These are phyloP conservation scores for Nomada fucata DNA, from an alignment of 2,888 invertebrate genomes.

Conservation along the genomic window DNA sequence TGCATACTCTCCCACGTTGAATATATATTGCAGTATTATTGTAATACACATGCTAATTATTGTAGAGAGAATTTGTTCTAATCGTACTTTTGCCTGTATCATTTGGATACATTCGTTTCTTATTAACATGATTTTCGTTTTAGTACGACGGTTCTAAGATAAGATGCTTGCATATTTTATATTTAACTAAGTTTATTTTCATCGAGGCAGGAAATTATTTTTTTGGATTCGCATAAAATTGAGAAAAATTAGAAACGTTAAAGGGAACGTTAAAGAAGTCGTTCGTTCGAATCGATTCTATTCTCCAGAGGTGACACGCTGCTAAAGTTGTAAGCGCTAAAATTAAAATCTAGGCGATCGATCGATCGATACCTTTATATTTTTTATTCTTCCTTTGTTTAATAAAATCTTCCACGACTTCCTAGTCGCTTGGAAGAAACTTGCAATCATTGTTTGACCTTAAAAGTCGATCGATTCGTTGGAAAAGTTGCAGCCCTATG, in stretches of 20 bases:
- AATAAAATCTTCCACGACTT: constrained; percentile 9
- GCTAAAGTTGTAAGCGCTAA: background rate
- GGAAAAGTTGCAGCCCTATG: background rate
- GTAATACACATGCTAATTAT: too few relatives aligned
- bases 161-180: background rate
- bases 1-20: background rate
- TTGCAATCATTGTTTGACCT: constrained; percentile 20
- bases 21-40: background rate
- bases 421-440: constrained; percentile 2
- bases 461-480: constrained; percentile 37
- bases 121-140: too few relatives aligned
- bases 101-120: too few relatives aligned
- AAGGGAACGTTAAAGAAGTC: background rate
- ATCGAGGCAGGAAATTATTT: background rate
- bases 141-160: too few relatives aligned
- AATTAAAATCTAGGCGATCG: constrained; percentile 2
- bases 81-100: too few relatives aligned
- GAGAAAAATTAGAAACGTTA: too few relatives aligned
- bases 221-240: background rate
- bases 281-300: too few relatives aligned
- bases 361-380: background rate
- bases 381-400: background rate
- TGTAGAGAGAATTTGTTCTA: too few relatives aligned
- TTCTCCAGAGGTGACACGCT: background rate
- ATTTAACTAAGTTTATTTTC: background rate